Evolutionary conservation across 1,140 invertebrate species (phyloP), one percentile per base, ranked within the genome.

Genomic region (Diorhabda elongata): DNA sequence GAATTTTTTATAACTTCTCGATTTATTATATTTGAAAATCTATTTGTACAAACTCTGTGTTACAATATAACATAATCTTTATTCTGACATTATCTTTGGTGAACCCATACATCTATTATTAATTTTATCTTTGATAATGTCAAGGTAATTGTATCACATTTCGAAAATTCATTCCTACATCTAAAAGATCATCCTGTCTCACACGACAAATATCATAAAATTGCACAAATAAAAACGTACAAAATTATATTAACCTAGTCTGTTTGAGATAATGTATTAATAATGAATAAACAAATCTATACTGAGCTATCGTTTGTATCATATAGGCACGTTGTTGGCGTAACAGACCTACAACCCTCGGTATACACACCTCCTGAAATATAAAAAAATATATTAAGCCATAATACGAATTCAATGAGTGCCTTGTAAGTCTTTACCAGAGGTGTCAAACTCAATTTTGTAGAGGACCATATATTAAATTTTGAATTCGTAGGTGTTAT

Each of bases 301-400:
- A 97, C 81, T 96, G 94, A 61, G 91, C 89, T 59, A 94, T 85
- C 58, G 92, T 94, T 82, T 94, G 92, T 61, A 96, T 90, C 81
- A 95, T 91, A 73, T 89, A 87, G 80, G 94, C 93, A 64, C 94
- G 83, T 78, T 96, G 93, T 75, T 93, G 89, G 58, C 94, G 85
- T 41, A 95, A 84, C 69, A 91, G 83, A 44, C 85, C 86, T 44
- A 95, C 86, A 0, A 92, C 90, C 67, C 90, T 86, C 0, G 92
- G 89, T 73, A 94, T 88, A 81, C 92, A 90, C 67, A 93, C 81
- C 79, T 92, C 90, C 89, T 91, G 80, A 83, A 82, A 69, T 77
- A 71, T 52, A 42, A n/a, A 64, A 59, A 67, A 5, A 61, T 61
- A 61, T 3, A 61, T 41, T 61, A 26, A 26, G 26, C 26, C 26